phyloP scores from a whole-genome alignment of 2,797 vertebrate genomes.

The Sebastes iracundus region DNA sequence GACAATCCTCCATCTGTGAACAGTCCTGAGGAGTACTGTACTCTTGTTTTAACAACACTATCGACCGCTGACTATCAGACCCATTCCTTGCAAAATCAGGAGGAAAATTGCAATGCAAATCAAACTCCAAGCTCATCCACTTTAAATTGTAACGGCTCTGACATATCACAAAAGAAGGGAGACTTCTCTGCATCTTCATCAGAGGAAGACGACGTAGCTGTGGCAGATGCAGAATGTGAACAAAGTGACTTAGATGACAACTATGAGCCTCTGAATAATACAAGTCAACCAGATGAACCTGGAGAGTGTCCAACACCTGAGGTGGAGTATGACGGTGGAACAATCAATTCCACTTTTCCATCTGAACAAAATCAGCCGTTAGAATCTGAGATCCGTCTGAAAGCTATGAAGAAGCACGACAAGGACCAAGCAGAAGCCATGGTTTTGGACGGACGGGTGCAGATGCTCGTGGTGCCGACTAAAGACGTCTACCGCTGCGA shows the following conservation, averaged over 20 bases:
- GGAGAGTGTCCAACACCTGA: background rate
- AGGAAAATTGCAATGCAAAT: slow-evolving; percentile 14
- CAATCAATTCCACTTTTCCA: background rate
- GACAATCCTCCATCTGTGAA: slow-evolving; percentile 14
- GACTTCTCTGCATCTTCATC: slow-evolving; percentile 30
- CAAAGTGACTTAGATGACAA: slow-evolving; percentile 50
- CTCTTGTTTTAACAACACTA: slow-evolving; percentile 73
- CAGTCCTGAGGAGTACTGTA: slow-evolving; percentile 71
- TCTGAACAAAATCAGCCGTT: background rate
- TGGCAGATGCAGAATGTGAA: slow-evolving; percentile 40
- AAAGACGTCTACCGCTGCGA: slow-evolving; percentile 84
- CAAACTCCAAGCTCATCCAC: background rate
- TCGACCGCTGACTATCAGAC: slow-evolving; percentile 54
- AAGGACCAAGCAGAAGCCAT: slow-evolving; percentile 91
- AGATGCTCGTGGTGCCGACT: slow-evolving; percentile 91
- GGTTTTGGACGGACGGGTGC: slow-evolving; percentile 92
- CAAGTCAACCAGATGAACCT: slow-evolving; percentile 7
- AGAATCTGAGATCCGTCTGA: slow-evolving; percentile 77
- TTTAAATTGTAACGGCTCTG: background rate
- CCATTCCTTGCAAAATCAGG: background rate
- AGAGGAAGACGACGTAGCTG: slow-evolving; percentile 52
- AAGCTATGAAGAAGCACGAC: slow-evolving; percentile 88
- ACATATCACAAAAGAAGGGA: slow-evolving; percentile 15
- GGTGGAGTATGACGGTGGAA: background rate
- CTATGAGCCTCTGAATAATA: background rate